Conservation (phyloP, 2,888 invertebrate genomes). For the Lithodes maja region DNA sequence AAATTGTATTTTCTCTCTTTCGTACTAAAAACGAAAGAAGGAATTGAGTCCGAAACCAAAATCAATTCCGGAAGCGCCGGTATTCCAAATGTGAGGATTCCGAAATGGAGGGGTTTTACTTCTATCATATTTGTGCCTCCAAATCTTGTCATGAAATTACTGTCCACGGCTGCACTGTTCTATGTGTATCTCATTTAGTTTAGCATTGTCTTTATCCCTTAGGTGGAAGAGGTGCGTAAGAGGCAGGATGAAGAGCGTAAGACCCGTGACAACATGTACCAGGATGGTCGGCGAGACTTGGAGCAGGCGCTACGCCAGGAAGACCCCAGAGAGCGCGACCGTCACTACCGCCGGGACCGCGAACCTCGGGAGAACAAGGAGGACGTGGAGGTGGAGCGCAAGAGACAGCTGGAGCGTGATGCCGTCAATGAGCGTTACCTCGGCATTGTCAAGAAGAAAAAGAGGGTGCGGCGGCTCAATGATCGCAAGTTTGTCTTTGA, state of each 20-base stretch:
- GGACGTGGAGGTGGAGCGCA: slow-evolving; percentile 68
- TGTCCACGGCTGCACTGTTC: no score
- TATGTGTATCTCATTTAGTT: background rate
- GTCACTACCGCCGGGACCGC: slow-evolving; percentile 70
- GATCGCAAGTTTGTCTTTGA: slow-evolving; percentile 99
- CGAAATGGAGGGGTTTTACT: no score
- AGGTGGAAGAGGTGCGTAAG: slow-evolving; percentile 85
- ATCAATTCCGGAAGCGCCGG: no score
- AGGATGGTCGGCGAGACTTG: slow-evolving; percentile 72
- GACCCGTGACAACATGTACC: slow-evolving; percentile 78
- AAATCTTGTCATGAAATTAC: no score
- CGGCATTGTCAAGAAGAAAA: slow-evolving; percentile 91
- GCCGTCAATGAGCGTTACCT: slow-evolving; percentile 97
- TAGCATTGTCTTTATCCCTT: background rate
- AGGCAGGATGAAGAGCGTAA: slow-evolving; percentile 82
- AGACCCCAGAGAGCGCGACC: slow-evolving; percentile 73
- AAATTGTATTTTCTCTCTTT: no score
- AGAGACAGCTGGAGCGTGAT: slow-evolving; percentile 82
- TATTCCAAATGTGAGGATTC: no score
- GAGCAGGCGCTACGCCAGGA: slow-evolving; percentile 71
- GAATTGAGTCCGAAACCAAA: no score
- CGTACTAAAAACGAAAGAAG: no score
- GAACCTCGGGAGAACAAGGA: slow-evolving; percentile 69
- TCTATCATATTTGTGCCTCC: no score
- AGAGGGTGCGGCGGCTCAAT: slow-evolving; percentile 90